Percentiles rank a stretch among this genome's conserved stretches.
phyloP scores from a whole-genome alignment of 2,113 vertebrate species.

The Danionella cerebrum region DNA sequence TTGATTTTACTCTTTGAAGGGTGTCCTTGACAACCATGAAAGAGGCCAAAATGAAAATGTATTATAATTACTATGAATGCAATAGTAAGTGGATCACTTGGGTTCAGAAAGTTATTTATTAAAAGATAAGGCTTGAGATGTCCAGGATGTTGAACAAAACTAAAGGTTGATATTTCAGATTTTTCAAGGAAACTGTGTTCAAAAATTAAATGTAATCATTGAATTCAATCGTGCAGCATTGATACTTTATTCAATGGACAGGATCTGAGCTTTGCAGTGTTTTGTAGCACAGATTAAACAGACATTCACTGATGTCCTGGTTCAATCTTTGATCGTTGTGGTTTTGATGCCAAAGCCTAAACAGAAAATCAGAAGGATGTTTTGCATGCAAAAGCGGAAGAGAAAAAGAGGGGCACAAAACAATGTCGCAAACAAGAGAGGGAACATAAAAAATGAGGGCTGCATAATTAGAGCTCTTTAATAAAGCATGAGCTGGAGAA shows the following conservation, averaged over 20 bases:
- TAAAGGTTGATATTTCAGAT: neutral
- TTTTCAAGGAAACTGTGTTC: too few species aligned
- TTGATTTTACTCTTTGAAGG: too few species aligned
- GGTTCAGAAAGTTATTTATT: neutral
- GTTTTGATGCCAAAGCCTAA: conserved; percentile 52
- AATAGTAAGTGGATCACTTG: neutral
- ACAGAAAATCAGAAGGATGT: conserved; percentile 57
- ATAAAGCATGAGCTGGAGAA: conserved; percentile 60
- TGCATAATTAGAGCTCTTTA: conserved; percentile 64
- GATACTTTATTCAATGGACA: neutral
- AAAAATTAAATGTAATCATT: too few species aligned
- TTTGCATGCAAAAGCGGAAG: conserved; percentile 62
- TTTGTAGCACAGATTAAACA: neutral
- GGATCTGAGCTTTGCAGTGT: neutral
- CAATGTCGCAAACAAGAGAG: conserved; percentile 52
- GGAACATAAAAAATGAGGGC: conserved; percentile 53
- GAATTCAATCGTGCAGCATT: neutral
- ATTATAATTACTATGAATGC: neutral
- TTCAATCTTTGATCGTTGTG: conserved; percentile 28
- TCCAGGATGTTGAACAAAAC: neutral
- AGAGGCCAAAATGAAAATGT: too few species aligned
- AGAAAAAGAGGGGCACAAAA: conserved; percentile 56
- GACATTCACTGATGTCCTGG: conserved; percentile 10
- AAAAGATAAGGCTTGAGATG: neutral
- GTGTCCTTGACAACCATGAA: too few species aligned